Conservation (phyloP, 2,797 vertebrate genomes). For the Chelon auratus region DNA sequence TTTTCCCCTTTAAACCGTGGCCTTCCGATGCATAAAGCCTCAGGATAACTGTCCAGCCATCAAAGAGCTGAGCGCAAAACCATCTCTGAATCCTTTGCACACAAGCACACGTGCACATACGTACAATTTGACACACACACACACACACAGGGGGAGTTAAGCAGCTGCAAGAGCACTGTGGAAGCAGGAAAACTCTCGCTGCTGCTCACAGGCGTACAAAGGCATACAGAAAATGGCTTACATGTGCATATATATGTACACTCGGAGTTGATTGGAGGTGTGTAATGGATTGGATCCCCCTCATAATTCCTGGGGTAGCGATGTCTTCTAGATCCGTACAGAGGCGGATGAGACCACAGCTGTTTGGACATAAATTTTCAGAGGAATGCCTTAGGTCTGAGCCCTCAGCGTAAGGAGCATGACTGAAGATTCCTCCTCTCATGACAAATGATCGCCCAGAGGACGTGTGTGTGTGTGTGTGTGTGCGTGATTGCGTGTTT, state of each 20-base stretch:
- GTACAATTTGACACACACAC: conserved; percentile 13
- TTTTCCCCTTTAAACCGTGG: conserved; percentile 58
- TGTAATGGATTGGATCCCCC: conserved; percentile 83
- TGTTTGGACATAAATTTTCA: conserved; percentile 85
- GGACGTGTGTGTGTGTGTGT: conserved; percentile 50
- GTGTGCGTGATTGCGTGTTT: conserved; percentile 16
- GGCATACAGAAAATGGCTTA: conserved; percentile 55
- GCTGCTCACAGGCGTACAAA: conserved; percentile 52
- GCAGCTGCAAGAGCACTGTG: conserved; percentile 67
- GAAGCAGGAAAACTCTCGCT: conserved; percentile 49
- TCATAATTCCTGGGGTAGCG: conserved; percentile 76
- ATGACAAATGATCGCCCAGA: conserved; percentile 81
- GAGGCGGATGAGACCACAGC: conserved; percentile 82
- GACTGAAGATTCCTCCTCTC: conserved; percentile 76
- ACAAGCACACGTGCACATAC: conserved; percentile 30
- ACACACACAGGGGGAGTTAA: conserved; percentile 27
- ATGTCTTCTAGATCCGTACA: conserved; percentile 73
- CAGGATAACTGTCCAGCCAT: conserved; percentile 60
- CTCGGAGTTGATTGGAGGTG: conserved; percentile 70
- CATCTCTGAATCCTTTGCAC: conserved; percentile 55
- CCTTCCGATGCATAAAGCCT: conserved; percentile 64
- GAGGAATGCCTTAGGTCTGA: conserved; percentile 80
- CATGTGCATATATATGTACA: conserved; percentile 51
- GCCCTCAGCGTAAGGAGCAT: conserved; percentile 70
- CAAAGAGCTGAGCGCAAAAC: conserved; percentile 65